phyloP scores from a whole-genome alignment of 1,140 invertebrate genomes.

The Metaphire vulgaris region DNA sequence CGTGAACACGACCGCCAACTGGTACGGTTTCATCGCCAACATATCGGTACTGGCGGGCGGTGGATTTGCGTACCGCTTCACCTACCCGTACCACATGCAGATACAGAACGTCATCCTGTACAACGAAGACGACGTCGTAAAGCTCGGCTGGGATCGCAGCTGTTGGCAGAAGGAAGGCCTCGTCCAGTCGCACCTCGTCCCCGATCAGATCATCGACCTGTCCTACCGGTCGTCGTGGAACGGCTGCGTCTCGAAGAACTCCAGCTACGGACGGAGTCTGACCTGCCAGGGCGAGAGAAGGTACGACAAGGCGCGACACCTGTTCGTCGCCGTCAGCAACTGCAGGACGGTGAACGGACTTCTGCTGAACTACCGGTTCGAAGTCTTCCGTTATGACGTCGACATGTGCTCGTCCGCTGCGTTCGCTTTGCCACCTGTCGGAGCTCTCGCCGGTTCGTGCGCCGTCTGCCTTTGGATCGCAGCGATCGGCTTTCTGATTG shows the following conservation, averaged over 20 bases:
- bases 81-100: background rate
- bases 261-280: constrained; percentile 5
- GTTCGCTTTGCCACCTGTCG: too few species aligned
- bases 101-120: constrained; percentile 18
- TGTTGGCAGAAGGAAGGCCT: constrained; percentile 26
- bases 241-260: constrained; percentile 16
- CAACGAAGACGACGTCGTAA: background rate
- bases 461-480: too few species aligned
- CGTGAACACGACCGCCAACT: constrained; percentile 19
- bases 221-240: constrained; percentile 27
- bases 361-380: constrained; percentile 18
- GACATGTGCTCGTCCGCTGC: background rate
- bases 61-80: constrained; percentile 18
- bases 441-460: too few species aligned
- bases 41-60: constrained; percentile 10
- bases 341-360: constrained; percentile 23
- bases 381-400: constrained; percentile 17
- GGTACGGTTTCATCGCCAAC: constrained; percentile 24
- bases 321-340: constrained; percentile 23
- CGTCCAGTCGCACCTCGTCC: background rate
- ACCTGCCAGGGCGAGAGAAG: constrained; percentile 12
- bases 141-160: background rate
- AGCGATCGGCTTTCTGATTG: too few species aligned
- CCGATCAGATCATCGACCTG: constrained; percentile 6
- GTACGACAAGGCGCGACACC: background rate